phyloP scores from a whole-genome alignment of 2,888 invertebrate species.

The Heliconius aoede region DNA sequence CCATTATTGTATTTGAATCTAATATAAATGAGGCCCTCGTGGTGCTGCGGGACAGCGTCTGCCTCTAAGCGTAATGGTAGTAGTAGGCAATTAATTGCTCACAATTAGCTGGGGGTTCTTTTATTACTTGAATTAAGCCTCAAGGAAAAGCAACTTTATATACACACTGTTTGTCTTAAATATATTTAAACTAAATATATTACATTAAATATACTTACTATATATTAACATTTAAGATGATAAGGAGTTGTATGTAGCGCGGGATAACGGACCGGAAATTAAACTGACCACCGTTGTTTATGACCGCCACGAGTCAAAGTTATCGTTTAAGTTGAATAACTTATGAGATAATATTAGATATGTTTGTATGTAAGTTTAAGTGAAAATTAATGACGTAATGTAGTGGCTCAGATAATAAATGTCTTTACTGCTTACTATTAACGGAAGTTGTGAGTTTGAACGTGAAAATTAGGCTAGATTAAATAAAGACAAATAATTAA shows the following conservation, averaged over 20 bases:
- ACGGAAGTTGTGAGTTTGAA: not conserved
- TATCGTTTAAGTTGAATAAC: constrained; percentile 25
- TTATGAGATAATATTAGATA: constrained; percentile 15
- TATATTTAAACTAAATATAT: too few species aligned
- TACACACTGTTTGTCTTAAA: too few species aligned
- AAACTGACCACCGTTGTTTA: constrained; percentile 49
- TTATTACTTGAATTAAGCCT: not conserved
- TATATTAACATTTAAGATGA: not conserved
- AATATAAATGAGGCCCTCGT: too few species aligned
- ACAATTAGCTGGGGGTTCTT: not conserved
- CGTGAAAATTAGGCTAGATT: not conserved
- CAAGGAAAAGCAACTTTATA: not conserved
- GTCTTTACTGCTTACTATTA: not conserved
- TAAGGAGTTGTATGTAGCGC: not conserved
- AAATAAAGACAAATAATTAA: not conserved
- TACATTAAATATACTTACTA: too few species aligned
- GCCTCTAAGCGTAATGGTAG: too few species aligned
- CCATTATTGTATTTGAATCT: too few species aligned
- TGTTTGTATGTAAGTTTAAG: not conserved
- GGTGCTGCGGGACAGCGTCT: too few species aligned
- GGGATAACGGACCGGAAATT: constrained; percentile 46
- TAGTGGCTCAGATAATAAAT: not conserved
- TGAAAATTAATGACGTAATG: not conserved
- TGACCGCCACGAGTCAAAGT: constrained; percentile 26
- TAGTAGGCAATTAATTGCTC: too few species aligned